A percentile compares a stretch with the other conserved stretches of the same genome.
Evolutionary conservation across 2,113 vertebrate species (phyloP).

Genomic region (Nibea albiflora): DNA sequence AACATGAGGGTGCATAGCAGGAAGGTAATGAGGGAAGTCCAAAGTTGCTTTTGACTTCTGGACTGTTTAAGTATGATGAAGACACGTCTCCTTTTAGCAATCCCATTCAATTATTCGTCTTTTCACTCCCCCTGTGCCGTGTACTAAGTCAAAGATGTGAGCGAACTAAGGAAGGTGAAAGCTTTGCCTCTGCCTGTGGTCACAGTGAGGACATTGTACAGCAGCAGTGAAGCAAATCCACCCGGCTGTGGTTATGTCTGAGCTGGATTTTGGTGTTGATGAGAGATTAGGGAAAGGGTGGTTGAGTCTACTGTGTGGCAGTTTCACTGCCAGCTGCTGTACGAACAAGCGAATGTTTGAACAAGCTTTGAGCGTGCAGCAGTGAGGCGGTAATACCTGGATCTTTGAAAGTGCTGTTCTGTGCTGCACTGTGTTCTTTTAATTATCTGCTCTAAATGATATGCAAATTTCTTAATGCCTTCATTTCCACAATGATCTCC

Average conservation of each 20-base stretch:
- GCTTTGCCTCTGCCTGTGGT: background rate
- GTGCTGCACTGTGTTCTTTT: background rate
- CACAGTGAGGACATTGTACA: slow-evolving; percentile 57
- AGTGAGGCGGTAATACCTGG: background rate
- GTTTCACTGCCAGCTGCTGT: background rate
- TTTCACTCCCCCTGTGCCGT: background rate
- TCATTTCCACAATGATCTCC: background rate
- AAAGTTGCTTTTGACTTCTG: background rate
- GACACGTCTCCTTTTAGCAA: background rate
- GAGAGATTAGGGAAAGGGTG: slow-evolving; percentile 36
- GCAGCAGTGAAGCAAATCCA: slow-evolving; percentile 54
- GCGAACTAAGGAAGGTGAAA: background rate
- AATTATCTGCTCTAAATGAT: slow-evolving; percentile 15
- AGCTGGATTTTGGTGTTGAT: slow-evolving; percentile 45
- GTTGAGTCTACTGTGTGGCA: background rate
- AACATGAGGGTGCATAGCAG: background rate
- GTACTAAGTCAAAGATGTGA: background rate
- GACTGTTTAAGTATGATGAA: background rate
- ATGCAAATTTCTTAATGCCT: slow-evolving; percentile 7
- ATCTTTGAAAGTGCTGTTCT: background rate
- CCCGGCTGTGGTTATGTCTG: slow-evolving; percentile 49
- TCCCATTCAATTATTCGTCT: background rate
- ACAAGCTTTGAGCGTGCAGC: background rate
- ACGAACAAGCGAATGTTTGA: background rate
- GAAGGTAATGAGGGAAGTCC: background rate